Evolutionary conservation across 2,797 vertebrate genomes (phyloP).

Genomic region (Periparus ater): DNA sequence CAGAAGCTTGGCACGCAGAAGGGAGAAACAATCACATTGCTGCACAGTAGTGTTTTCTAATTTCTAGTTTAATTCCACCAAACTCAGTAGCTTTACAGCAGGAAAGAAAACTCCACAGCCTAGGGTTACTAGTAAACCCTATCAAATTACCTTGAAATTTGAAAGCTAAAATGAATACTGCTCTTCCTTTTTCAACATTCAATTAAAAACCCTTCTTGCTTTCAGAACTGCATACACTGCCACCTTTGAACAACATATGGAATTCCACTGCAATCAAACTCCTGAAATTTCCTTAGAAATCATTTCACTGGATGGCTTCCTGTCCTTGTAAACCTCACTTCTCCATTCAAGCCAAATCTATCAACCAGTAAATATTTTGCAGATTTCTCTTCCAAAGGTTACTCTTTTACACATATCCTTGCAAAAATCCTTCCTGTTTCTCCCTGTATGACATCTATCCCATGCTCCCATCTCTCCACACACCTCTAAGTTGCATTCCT

Average conservation of each 20-base stretch:
- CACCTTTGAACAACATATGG: not conserved
- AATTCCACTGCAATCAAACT: not conserved
- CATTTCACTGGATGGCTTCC: not conserved
- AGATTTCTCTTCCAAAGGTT: not conserved
- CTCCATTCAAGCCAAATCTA: not conserved
- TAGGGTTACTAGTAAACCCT: not conserved
- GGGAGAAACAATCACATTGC: not conserved
- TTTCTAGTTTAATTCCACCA: conserved; percentile 10
- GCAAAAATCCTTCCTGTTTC: not conserved
- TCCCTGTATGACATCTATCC: not conserved
- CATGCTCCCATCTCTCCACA: not conserved
- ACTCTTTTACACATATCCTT: not conserved
- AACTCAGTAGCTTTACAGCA: not conserved
- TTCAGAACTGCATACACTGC: not conserved
- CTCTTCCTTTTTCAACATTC: not conserved
- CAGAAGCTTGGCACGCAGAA: conserved; percentile 3
- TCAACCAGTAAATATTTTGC: not conserved
- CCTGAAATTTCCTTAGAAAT: not conserved
- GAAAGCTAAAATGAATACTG: not conserved
- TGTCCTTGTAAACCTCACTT: not conserved
- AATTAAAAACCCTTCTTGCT: not conserved
- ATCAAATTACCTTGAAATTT: conserved; percentile 6
- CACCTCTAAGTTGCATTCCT: not conserved
- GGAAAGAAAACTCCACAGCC: not conserved
- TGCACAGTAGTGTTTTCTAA: not conserved